phyloP scores from a whole-genome alignment of 2,113 vertebrate genomes.

The Rhadina sibilatrix region DNA sequence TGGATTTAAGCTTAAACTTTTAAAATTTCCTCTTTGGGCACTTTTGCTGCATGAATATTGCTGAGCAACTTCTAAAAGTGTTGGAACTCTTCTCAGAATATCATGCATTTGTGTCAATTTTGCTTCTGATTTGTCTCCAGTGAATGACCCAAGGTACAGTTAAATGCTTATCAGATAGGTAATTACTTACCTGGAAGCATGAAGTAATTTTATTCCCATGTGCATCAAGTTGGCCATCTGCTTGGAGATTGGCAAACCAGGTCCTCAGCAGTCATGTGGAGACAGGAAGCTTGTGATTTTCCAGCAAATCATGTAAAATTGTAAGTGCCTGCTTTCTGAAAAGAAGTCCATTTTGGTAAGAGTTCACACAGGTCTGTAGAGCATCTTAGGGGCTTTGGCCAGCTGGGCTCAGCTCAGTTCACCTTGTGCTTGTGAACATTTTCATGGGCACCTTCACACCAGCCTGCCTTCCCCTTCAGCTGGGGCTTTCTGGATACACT shows the following conservation, averaged over 20 bases:
- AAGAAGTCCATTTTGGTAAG: not conserved
- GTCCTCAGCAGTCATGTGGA: not conserved
- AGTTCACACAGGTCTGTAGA: not conserved
- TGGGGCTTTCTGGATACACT: not conserved
- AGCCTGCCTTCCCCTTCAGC: not conserved
- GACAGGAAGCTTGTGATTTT: not conserved
- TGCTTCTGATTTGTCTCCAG: not conserved
- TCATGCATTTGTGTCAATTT: not conserved
- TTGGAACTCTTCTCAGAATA: not conserved
- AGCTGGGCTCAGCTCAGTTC: not conserved
- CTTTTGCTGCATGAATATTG: not conserved
- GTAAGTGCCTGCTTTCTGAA: not conserved
- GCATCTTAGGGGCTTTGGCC: not conserved
- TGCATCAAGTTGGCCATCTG: not conserved
- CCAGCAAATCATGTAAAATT: not conserved
- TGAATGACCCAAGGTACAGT: not conserved
- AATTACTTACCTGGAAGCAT: not conserved
- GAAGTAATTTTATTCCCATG: not conserved
- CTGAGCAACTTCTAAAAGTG: not conserved
- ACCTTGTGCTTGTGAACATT: not conserved
- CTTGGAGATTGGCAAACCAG: not conserved
- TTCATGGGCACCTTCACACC: not conserved
- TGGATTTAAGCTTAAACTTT: not conserved
- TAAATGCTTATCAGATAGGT: not conserved
- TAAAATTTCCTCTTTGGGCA: not conserved